Evolutionary conservation across 2,113 vertebrate species (phyloP).

Genomic region (Entomyzon cyanotis): DNA sequence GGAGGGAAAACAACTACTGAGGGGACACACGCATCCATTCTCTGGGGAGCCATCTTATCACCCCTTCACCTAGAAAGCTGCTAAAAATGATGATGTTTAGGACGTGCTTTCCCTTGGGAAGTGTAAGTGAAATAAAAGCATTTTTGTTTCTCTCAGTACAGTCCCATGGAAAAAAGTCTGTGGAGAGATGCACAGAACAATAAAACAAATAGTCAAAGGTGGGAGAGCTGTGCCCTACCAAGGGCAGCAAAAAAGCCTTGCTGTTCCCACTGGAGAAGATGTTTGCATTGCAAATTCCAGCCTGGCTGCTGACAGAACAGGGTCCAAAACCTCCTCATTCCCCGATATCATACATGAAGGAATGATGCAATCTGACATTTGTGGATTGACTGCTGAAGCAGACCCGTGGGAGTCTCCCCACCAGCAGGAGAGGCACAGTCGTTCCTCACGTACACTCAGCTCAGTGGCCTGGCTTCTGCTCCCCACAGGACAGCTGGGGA

Average conservation of each 20-base stretch:
- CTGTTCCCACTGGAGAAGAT: not conserved
- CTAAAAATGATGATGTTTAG: not conserved
- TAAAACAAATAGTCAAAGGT: not conserved
- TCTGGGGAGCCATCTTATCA: not conserved
- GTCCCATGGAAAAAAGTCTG: not conserved
- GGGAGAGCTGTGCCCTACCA: not conserved
- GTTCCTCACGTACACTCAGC: accelerated
- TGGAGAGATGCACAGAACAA: not conserved
- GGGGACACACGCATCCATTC: not conserved
- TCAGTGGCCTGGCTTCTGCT: not conserved
- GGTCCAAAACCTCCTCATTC: not conserved
- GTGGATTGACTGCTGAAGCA: not conserved
- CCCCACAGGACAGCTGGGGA: accelerated
- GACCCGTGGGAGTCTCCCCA: not conserved
- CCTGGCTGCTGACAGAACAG: not conserved
- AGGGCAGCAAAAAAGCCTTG: not conserved
- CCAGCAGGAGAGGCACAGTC: accelerated
- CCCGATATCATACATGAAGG: too few relatives aligned
- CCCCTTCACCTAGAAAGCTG: not conserved
- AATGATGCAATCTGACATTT: not conserved
- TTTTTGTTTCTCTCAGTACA: not conserved
- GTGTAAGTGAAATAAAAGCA: not conserved
- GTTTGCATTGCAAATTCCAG: not conserved
- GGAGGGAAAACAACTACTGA: constrained; percentile 4
- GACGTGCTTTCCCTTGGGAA: constrained; percentile 21